Percentiles rank a stretch among this genome's conserved stretches.
Conservation (phyloP, 1,140 invertebrate species). For the Aphis gossypii region DNA sequence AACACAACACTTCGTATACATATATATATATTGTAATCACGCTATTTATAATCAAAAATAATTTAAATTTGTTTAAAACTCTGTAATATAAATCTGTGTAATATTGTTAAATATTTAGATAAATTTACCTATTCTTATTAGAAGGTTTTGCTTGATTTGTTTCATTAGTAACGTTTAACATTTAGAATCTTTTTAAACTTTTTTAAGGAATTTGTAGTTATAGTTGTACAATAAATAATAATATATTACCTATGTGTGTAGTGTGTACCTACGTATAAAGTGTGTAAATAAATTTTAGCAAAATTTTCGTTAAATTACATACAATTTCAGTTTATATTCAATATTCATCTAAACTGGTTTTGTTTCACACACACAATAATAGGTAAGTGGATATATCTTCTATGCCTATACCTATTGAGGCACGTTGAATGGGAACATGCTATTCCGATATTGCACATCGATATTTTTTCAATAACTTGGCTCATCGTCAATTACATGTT, state of each 20-base stretch:
- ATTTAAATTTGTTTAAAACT: background rate
- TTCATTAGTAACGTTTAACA: background rate
- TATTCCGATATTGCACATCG: background rate
- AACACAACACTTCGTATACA: background rate
- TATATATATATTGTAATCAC: background rate
- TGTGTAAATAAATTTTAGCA: background rate
- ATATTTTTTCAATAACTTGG: conserved; percentile 19
- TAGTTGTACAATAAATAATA: background rate
- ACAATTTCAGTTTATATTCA: background rate
- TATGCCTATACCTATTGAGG: background rate
- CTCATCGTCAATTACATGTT: conserved; percentile 31
- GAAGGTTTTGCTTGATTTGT: background rate
- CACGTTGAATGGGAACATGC: background rate
- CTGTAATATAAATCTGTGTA: background rate
- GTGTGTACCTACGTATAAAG: background rate
- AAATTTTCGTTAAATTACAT: background rate
- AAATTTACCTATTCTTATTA: background rate
- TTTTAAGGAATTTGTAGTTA: background rate
- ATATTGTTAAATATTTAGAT: background rate
- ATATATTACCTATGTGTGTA: background rate
- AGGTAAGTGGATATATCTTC: background rate
- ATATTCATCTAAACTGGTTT: background rate
- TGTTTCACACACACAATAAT: conserved; percentile 1
- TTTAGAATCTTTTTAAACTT: background rate
- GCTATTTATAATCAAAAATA: background rate